These are phyloP conservation scores for Propsilocerus akamusi DNA, from an alignment of 1,140 invertebrate species.

Conservation along the genomic window DNA sequence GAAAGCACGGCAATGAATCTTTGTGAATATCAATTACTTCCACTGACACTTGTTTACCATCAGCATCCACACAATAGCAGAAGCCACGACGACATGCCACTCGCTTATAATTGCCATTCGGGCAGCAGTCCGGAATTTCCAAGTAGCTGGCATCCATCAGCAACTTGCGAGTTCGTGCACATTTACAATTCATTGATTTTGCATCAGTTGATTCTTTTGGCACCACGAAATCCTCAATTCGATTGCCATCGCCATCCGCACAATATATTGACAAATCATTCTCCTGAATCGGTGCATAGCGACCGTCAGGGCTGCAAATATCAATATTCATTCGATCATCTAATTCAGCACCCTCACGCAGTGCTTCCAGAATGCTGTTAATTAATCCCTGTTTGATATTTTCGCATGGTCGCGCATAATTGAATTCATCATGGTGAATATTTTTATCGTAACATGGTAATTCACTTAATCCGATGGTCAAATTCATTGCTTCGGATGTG, in stretches of 20 bases:
- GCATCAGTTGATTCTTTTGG: slow-evolving; percentile 15
- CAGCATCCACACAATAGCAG: slow-evolving; percentile 35
- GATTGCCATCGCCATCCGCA: slow-evolving; percentile 25
- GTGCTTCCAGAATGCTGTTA: slow-evolving; percentile 5
- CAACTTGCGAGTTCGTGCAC: slow-evolving; percentile 27
- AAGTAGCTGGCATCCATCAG: slow-evolving; percentile 17
- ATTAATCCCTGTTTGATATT: slow-evolving; percentile 4
- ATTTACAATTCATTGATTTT: slow-evolving; percentile 35
- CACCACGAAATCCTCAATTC: slow-evolving; percentile 26
- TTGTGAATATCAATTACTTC: background rate
- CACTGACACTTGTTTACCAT: slow-evolving; percentile 21
- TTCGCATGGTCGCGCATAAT: slow-evolving; percentile 4
- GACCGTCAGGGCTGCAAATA: slow-evolving; percentile 7
- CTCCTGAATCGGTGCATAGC: slow-evolving; percentile 13
- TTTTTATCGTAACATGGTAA: slow-evolving; percentile 1
- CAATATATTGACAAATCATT: slow-evolving; percentile 26
- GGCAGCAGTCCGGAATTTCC: slow-evolving; percentile 31
- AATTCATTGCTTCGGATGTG: slow-evolving; percentile 19
- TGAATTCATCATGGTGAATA: background rate
- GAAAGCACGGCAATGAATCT: background rate
- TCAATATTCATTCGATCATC: slow-evolving; percentile 1
- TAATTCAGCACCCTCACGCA: background rate
- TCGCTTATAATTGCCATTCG: slow-evolving; percentile 34
- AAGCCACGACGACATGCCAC: slow-evolving; percentile 27
- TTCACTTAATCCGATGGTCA: slow-evolving; percentile 10